phyloP scores from a whole-genome alignment of 2,888 invertebrate species.

The Papilio elwesi region DNA sequence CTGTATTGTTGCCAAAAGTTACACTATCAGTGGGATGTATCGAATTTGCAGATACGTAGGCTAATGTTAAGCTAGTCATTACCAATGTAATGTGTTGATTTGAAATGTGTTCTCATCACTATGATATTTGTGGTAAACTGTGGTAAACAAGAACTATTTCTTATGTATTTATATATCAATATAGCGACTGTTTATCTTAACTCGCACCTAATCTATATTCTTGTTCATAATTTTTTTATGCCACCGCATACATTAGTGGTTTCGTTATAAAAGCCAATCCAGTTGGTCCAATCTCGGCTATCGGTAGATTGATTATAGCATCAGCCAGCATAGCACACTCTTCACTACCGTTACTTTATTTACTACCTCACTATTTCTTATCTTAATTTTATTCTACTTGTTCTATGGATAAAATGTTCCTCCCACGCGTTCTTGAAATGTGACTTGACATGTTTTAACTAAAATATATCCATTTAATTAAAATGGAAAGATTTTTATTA shows the following conservation, averaged over 20 bases:
- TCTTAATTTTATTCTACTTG: constrained; percentile 26
- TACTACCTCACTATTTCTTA: constrained; percentile 25
- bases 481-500: not conserved
- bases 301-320: constrained; percentile 35
- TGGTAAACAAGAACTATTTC: not conserved
- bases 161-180: not conserved
- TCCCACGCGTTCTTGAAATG: constrained; percentile 9
- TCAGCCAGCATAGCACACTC: constrained; percentile 6
- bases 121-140: too few species aligned
- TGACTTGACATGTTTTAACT: not conserved
- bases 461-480: not conserved
- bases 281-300: constrained; percentile 26
- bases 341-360: constrained; percentile 24
- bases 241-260: constrained; percentile 24
- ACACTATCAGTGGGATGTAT: too few species aligned
- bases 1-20: too few species aligned
- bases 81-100: too few species aligned
- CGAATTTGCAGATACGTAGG: too few species aligned
- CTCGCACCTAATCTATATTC: not conserved
- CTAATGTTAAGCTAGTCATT: too few species aligned
- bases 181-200: constrained; percentile 4
- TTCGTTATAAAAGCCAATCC: constrained; percentile 23
- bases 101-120: too few species aligned
- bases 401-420: constrained; percentile 5
- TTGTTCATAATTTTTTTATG: constrained; percentile 31